Evolutionary conservation across 2,113 vertebrate genomes (phyloP), one percentile per base, ranked within the genome.

Genomic region (Leucosticte australis): DNA sequence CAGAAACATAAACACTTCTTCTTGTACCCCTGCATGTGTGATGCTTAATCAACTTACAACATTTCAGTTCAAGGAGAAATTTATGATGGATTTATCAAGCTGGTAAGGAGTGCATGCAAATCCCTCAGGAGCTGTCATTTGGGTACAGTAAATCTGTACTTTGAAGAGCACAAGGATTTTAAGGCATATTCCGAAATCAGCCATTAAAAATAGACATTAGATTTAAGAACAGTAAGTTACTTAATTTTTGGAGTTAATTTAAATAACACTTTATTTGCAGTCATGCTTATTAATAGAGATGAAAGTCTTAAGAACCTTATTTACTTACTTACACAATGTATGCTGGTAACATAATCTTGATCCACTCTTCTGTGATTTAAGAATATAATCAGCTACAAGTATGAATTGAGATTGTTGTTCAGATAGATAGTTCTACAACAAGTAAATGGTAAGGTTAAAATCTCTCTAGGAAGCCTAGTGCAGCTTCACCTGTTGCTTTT

Each of bases 41-140:
- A 88, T 92, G 86, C 64, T 14, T 96, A 95, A 96, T 47, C 49
- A 87, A 23, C 35, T 90, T 70, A 12, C 1, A 37, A 28, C n/a
- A 24, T 15, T 69, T 67, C 73, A 74, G 26, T 19, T 16, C 26
- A 81, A 90, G 28, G 47, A 78, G 46, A 94, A 95, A 74, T 87
- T 81, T 64, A 6, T 64, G 39, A 28, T 4, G 4, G 52, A 47
- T 96, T 95, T 95, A 92, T 95, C 92, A 95, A 94, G 30, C 76
- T 97, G 75, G 84, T 94, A 94, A 96, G 24, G 47, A 79, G 92
- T 69, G 42, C 33, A 87, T 94, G 68, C 68, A 87, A 87, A 74
- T 75, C 55, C 92, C 76, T 90, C 76, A 83, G 92, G 70, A 86
- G 56, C 84, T 94, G 10, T 94, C 90, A 65, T 90, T 47, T 95